Evolutionary conservation across 2,113 vertebrate species (phyloP).

Genomic region (Tupaia tana): DNA sequence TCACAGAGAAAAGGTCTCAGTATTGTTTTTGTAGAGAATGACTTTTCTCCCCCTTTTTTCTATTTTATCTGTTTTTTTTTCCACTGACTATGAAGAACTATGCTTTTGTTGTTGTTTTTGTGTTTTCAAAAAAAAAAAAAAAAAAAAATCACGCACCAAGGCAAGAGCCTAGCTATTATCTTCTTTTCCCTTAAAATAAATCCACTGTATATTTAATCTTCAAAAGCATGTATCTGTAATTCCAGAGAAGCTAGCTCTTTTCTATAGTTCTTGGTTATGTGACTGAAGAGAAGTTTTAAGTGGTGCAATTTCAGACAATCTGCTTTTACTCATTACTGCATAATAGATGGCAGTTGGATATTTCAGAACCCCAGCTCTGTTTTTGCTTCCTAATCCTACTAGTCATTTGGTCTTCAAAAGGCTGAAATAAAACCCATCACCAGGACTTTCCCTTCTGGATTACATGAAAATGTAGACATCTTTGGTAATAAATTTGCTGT

Average conservation of each 20-base stretch:
- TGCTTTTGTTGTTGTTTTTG: background rate
- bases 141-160: background rate
- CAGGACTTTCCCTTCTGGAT: constrained; percentile 82
- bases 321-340: constrained; percentile 61
- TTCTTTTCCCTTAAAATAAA: constrained; percentile 35
- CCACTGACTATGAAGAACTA: background rate
- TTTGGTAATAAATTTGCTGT: constrained; percentile 86
- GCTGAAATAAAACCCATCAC: constrained; percentile 80
- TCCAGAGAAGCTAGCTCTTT: background rate
- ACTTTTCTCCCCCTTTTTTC: background rate
- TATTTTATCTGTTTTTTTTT: background rate
- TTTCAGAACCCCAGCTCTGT: constrained; percentile 56
- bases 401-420: constrained; percentile 81
- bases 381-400: constrained; percentile 80
- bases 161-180: background rate
- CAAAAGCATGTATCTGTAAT: background rate
- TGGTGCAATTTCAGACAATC: constrained; percentile 55
- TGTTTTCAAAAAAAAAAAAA: background rate
- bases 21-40: background rate
- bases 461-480: constrained; percentile 80
- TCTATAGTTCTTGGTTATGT: constrained; percentile 17
- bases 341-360: constrained; percentile 64
- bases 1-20: background rate
- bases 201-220: background rate
- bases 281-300: constrained; percentile 52